These are phyloP conservation scores for Nomada goodeniana DNA, from an alignment of 2,888 invertebrate genomes.

Conservation along the genomic window DNA sequence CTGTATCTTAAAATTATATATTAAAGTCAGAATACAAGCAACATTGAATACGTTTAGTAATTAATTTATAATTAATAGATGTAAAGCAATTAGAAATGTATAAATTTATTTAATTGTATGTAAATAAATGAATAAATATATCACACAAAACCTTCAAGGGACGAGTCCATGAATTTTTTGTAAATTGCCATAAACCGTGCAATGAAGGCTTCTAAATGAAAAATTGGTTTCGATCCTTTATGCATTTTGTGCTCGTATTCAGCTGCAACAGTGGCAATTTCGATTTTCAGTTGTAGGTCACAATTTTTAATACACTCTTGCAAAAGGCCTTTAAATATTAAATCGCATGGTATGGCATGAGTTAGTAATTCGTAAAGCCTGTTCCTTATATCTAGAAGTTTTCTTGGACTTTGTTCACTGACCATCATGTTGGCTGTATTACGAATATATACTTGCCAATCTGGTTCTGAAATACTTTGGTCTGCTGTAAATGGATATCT, in stretches of 20 bases:
- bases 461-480: constrained; percentile 94
- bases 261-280: constrained; percentile 94
- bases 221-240: constrained; percentile 96
- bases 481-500: constrained; percentile 92
- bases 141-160: constrained; percentile 86
- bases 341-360: constrained; percentile 96
- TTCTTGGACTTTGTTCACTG: constrained; percentile 94
- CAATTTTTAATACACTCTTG: constrained; percentile 94
- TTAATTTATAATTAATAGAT: constrained; percentile 27
- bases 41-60: constrained; percentile 50
- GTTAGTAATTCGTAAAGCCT: constrained; percentile 96
- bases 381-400: constrained; percentile 93
- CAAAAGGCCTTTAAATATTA: constrained; percentile 95
- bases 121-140: constrained; percentile 25
- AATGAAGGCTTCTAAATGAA: constrained; percentile 98
- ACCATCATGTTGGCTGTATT: constrained; percentile 95
- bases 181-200: constrained; percentile 98
- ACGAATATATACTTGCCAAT: constrained; percentile 96
- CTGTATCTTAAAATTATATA: constrained; percentile 39
- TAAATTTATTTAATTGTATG: constrained; percentile 16
- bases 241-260: constrained; percentile 96
- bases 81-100: constrained; percentile 28
- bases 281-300: constrained; percentile 94
- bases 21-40: constrained; percentile 61
- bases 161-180: constrained; percentile 93